A percentile compares a stretch with the other conserved stretches of the same genome.
These are phyloP conservation scores for Spilogale gracilis DNA, from an alignment of 2,113 vertebrate species.

Conservation along the genomic window DNA sequence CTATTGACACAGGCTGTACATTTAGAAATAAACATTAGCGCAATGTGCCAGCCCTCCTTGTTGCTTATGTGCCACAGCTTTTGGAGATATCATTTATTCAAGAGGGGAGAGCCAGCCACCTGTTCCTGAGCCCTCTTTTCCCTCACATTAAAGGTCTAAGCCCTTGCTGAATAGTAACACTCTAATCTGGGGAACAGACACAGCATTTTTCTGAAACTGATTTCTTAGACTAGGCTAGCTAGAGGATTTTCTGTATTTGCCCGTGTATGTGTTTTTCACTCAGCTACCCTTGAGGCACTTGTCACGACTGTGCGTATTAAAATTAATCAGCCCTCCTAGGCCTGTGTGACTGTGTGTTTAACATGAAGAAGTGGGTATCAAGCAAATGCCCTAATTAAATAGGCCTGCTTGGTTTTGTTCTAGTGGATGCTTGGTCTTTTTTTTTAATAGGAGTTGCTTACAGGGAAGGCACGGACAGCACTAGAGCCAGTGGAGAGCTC, in stretches of 20 bases:
- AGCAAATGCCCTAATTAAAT: slow-evolving; percentile 90
- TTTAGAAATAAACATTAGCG: slow-evolving; percentile 67
- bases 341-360: slow-evolving; percentile 86
- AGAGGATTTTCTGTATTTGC: slow-evolving; percentile 71
- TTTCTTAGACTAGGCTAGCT: slow-evolving; percentile 78
- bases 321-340: slow-evolving; percentile 91
- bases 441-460: slow-evolving; percentile 90
- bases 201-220: slow-evolving; percentile 72
- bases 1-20: slow-evolving; percentile 70
- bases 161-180: slow-evolving; percentile 86
- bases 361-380: slow-evolving; percentile 88
- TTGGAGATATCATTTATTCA: slow-evolving; percentile 82
- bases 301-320: slow-evolving; percentile 91
- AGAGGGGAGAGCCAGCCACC: slow-evolving; percentile 87
- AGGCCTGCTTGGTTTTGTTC: slow-evolving; percentile 88
- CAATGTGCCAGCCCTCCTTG: slow-evolving; percentile 68
- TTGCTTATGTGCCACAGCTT: slow-evolving; percentile 70
- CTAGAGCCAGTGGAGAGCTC: slow-evolving; percentile 86
- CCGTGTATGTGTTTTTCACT: slow-evolving; percentile 55
- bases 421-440: slow-evolving; percentile 89
- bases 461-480: slow-evolving; percentile 86
- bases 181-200: slow-evolving; percentile 84
- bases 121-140: slow-evolving; percentile 87
- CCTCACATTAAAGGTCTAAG: slow-evolving; percentile 83
- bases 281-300: slow-evolving; percentile 85